Base-by-base conservation (phyloP, 2,888 invertebrate species). In the Carterocephalus palaemon region DNA sequence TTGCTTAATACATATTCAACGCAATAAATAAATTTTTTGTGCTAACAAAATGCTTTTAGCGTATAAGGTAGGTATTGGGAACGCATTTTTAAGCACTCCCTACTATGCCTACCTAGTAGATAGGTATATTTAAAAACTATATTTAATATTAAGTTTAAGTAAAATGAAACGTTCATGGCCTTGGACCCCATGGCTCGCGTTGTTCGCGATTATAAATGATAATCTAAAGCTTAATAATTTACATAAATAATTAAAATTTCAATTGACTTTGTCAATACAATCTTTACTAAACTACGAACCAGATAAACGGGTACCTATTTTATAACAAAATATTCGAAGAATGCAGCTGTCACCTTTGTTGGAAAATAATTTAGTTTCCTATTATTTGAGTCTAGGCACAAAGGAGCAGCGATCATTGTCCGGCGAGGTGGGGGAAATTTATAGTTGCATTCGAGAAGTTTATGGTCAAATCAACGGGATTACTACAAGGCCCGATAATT, bases 401-500 rank as follows among this genome's bases (percentile, higher is more conserved):
- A 71, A 69, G 66, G 62, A 49, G 60, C 56, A 56, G 53, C 56
- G 52, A 57, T 62, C 57, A 64, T 61, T 67, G 62, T 59, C 60
- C 61, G 59, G 59, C 63, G 61, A 56, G 56, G 53, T 56, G 57
- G 57, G 48, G 46, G 48, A 51, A 61, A 61, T 56, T 59, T 60
- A 63, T 61, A 56, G 61, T 53, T 48, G 56, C 57, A 48, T 59
- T 57, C 56, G 52, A 32, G 52, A 59, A 68, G 74, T 78, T 76
- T 73, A 80, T 75, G 64, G 56, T 62, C 64, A 67, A 67, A 73
- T 78, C 71, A 76, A 67, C 64, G 60, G 60, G 63, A 78, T 75
- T 53, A 75, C 75, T 64, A 74, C 74, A 74, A 54, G 64, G 47
- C 34, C 57, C 56, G 54, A 49, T 46, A 12, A 65, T 62, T 51